Conservation (phyloP, 2,797 vertebrate genomes). For the Chiloscyllium punctatum region DNA sequence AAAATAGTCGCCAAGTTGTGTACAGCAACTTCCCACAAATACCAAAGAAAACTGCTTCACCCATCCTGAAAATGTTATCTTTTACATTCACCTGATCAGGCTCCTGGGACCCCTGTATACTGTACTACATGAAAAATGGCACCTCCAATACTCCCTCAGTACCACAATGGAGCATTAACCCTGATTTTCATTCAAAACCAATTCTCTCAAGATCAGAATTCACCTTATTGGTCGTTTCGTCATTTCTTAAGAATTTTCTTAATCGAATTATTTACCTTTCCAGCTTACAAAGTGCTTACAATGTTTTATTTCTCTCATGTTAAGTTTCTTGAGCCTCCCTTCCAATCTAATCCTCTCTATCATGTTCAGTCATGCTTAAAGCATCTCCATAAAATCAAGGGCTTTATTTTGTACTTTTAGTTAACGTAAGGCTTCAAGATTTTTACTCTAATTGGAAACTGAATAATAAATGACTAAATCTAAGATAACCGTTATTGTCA, state of each 20-base stretch:
- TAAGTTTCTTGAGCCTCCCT: not conserved
- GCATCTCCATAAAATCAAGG: not conserved
- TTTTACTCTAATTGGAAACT: not conserved
- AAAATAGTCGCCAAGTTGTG: no score
- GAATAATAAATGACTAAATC: not conserved
- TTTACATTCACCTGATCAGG: no score
- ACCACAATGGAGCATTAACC: not conserved
- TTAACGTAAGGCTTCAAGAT: not conserved
- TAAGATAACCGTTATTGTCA: not conserved
- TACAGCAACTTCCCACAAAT: no score
- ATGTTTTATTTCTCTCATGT: not conserved
- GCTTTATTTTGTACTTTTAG: not conserved
- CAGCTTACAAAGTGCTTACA: not conserved
- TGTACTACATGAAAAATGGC: not conserved
- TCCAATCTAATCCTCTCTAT: not conserved
- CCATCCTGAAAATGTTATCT: no score
- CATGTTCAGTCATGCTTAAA: not conserved
- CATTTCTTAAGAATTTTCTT: not conserved
- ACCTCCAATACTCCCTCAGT: not conserved
- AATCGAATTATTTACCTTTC: not conserved
- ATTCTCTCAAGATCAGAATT: not conserved
- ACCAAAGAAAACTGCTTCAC: no score
- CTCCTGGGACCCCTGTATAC: no score
- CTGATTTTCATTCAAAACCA: not conserved
- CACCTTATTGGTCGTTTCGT: not conserved